A percentile compares a stretch with the other conserved stretches of the same genome.
These are phyloP conservation scores for Staurois parvus DNA, from an alignment of 2,797 vertebrate genomes.

Conservation along the genomic window DNA sequence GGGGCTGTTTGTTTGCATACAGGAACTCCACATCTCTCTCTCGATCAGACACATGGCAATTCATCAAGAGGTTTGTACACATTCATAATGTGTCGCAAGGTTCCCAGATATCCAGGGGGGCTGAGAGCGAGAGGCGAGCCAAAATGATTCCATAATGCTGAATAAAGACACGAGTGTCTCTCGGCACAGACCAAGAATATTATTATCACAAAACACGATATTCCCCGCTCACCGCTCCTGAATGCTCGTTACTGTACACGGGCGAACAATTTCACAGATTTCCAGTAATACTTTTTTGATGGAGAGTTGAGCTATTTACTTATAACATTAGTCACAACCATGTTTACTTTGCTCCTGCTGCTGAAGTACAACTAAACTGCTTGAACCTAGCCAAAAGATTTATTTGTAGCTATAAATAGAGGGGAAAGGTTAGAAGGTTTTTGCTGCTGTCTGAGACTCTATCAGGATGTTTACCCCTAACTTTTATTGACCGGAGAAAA, in stretches of 20 bases:
- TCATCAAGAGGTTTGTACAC: constrained; percentile 19
- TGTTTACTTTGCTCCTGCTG: too few relatives aligned
- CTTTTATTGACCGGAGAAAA: too few relatives aligned
- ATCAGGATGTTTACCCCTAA: too few relatives aligned
- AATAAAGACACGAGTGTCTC: not conserved
- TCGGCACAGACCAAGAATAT: not conserved
- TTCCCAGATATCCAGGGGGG: not conserved
- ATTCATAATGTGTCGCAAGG: not conserved
- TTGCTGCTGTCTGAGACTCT: too few relatives aligned
- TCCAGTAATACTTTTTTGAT: not conserved
- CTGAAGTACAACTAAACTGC: too few relatives aligned
- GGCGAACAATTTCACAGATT: not conserved
- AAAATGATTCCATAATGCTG: not conserved
- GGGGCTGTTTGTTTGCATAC: not conserved
- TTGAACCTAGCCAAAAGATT: too few relatives aligned
- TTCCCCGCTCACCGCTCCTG: too few relatives aligned
- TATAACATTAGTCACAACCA: too few relatives aligned
- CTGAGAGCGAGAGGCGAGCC: too few relatives aligned
- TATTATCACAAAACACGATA: not conserved
- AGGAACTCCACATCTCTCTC: not conserved
- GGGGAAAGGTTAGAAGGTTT: too few relatives aligned
- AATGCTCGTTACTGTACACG: not conserved
- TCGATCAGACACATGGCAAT: not conserved
- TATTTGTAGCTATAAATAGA: too few relatives aligned
- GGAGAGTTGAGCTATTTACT: not conserved